Conservation (phyloP, 2,888 invertebrate genomes). For the Thera britannica region DNA sequence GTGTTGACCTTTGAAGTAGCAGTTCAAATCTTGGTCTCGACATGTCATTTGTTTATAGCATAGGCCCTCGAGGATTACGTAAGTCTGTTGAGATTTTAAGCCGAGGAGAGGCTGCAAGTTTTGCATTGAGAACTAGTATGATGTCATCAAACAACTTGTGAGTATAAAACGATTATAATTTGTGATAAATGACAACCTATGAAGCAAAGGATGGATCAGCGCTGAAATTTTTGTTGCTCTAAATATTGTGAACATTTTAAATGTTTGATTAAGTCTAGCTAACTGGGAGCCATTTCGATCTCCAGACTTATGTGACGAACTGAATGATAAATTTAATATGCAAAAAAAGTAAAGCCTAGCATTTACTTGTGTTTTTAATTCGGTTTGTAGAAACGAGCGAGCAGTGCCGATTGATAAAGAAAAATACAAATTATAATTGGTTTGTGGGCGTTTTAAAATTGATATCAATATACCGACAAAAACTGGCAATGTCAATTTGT, state of each 20-base stretch:
- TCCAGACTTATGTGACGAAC: neutral
- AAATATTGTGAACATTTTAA: too few relatives aligned
- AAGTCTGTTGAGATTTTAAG: neutral
- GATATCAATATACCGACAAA: neutral
- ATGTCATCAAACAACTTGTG: conserved; percentile 3
- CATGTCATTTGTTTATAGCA: conserved; percentile 12
- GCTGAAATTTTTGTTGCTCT: too few relatives aligned
- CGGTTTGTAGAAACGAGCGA: neutral
- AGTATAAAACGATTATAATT: neutral
- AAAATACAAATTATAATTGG: neutral
- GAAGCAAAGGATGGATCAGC: too few relatives aligned
- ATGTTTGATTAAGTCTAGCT: too few relatives aligned
- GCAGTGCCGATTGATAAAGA: neutral
- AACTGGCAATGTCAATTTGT: neutral
- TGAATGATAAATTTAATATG: neutral
- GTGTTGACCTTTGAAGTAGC: conserved; percentile 7
- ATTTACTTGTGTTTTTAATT: too few relatives aligned
- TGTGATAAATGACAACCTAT: too few relatives aligned
- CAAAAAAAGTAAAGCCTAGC: too few relatives aligned
- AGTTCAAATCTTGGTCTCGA: conserved; percentile 13
- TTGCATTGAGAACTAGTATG: conserved; percentile 14
- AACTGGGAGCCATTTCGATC: too few relatives aligned
- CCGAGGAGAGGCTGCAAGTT: neutral
- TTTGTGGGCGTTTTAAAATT: conserved; percentile 4
- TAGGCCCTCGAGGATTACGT: conserved; percentile 17